Conservation (phyloP, 2,888 invertebrate genomes). For the Amphimallon solstitiale region DNA sequence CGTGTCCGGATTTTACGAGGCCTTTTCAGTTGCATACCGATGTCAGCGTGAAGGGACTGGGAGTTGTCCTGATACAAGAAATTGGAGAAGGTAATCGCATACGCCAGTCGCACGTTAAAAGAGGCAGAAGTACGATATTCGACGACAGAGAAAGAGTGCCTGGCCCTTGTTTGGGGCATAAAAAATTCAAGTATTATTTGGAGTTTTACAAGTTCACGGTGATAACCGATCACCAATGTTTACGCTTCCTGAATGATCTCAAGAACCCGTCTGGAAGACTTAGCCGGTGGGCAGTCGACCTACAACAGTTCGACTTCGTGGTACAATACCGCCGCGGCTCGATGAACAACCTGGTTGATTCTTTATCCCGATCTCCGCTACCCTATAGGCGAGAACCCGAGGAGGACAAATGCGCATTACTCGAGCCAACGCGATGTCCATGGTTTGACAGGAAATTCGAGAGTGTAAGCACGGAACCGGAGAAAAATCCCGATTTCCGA, state of each 20-base stretch:
- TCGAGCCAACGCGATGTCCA: too few relatives aligned
- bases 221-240: conserved; percentile 47
- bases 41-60: conserved; percentile 45
- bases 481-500: too few relatives aligned
- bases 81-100: conserved; percentile 46
- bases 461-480: too few relatives aligned
- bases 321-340: conserved; percentile 38
- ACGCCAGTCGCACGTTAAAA: conserved; percentile 47
- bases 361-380: conserved; percentile 13
- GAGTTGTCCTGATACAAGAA: conserved; percentile 45
- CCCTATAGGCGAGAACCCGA: too few relatives aligned
- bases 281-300: conserved; percentile 38
- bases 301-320: conserved; percentile 35
- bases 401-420: too few relatives aligned
- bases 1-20: conserved; percentile 43
- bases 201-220: conserved; percentile 48
- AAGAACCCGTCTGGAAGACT: conserved; percentile 40
- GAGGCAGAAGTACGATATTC: conserved; percentile 48
- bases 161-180: conserved; percentile 44
- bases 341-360: conserved; percentile 33
- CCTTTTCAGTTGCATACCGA: conserved; percentile 46
- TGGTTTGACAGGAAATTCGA: too few relatives aligned
- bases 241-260: conserved; percentile 42
- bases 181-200: conserved; percentile 41
- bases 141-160: conserved; percentile 48